phyloP scores from a whole-genome alignment of 2,797 vertebrate genomes.

The Esox masquinongy region DNA sequence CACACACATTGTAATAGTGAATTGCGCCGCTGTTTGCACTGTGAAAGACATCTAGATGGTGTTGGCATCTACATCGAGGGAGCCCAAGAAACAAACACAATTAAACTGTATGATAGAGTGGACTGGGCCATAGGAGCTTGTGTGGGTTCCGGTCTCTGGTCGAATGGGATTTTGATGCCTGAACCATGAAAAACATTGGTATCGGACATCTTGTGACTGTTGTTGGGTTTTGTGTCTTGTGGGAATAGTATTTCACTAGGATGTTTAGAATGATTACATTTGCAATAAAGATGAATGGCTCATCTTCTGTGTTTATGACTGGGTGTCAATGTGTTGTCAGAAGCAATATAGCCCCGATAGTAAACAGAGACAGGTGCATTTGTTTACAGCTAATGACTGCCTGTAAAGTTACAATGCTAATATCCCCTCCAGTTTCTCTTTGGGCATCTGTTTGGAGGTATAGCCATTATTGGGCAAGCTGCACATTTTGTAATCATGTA shows the following conservation, averaged over 20 bases:
- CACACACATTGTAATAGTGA: neutral
- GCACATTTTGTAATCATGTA: constrained; percentile 52
- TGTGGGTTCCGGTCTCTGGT: constrained; percentile 28
- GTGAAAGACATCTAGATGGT: constrained; percentile 34
- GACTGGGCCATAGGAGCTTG: constrained; percentile 17
- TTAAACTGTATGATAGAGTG: constrained; percentile 38
- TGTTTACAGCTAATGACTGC: constrained; percentile 73
- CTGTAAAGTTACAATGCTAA: constrained; percentile 73
- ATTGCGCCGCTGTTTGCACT: constrained; percentile 58
- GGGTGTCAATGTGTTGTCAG: constrained; percentile 69
- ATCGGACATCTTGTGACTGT: constrained; percentile 38
- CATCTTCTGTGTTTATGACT: constrained; percentile 72
- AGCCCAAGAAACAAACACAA: constrained; percentile 17
- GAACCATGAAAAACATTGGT: constrained; percentile 34
- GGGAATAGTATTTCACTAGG: constrained; percentile 50
- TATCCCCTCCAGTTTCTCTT: constrained; percentile 67
- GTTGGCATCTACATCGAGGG: constrained; percentile 17
- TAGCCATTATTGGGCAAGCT: constrained; percentile 54
- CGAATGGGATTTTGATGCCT: constrained; percentile 41
- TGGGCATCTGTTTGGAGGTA: constrained; percentile 63
- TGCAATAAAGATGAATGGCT: constrained; percentile 75
- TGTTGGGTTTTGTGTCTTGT: constrained; percentile 46
- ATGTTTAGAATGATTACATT: constrained; percentile 69
- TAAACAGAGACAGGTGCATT: constrained; percentile 64
- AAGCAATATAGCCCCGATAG: constrained; percentile 71